Evolutionary conservation across 2,113 vertebrate genomes (phyloP).

Genomic region (Hydrolagus affinis): DNA sequence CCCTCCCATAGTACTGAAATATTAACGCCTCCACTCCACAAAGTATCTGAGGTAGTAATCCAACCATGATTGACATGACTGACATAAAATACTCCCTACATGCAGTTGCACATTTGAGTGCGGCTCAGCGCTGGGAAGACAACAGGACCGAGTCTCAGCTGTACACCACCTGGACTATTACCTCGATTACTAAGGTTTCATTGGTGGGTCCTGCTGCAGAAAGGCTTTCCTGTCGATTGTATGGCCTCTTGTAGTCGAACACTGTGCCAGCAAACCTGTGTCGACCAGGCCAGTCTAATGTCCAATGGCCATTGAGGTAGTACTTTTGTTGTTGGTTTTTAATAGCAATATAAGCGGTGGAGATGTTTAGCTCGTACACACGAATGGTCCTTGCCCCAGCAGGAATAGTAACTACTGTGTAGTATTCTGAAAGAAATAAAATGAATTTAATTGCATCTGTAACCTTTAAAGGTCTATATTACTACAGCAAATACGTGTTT

Average conservation of each 20-base stretch:
- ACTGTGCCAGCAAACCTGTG: conserved; percentile 66
- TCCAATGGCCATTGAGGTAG: conserved; percentile 75
- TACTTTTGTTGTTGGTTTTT: conserved; percentile 60
- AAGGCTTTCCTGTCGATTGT: conserved; percentile 68
- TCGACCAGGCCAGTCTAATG: conserved; percentile 71
- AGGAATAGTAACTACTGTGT: conserved; percentile 65
- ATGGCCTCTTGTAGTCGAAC: conserved; percentile 71
- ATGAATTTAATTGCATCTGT: background rate
- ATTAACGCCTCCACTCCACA: background rate
- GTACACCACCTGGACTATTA: conserved; percentile 37
- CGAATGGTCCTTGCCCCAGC: conserved; percentile 66
- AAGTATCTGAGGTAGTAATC: background rate
- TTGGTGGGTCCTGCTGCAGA: conserved; percentile 69
- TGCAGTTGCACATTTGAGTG: background rate
- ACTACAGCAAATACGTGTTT: background rate
- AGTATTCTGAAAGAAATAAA: conserved; percentile 60
- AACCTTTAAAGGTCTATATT: background rate
- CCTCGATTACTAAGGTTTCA: conserved; percentile 72
- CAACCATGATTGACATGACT: background rate
- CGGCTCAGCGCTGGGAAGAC: background rate
- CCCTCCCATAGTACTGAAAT: background rate
- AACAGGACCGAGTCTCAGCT: background rate
- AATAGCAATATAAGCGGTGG: conserved; percentile 71
- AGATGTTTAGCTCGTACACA: conserved; percentile 64
- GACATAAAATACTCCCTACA: too few relatives aligned